Percentiles rank a stretch among this genome's conserved stretches.
Evolutionary conservation across 1,140 invertebrate species (phyloP).

Genomic region (Bombus difficillimus): DNA sequence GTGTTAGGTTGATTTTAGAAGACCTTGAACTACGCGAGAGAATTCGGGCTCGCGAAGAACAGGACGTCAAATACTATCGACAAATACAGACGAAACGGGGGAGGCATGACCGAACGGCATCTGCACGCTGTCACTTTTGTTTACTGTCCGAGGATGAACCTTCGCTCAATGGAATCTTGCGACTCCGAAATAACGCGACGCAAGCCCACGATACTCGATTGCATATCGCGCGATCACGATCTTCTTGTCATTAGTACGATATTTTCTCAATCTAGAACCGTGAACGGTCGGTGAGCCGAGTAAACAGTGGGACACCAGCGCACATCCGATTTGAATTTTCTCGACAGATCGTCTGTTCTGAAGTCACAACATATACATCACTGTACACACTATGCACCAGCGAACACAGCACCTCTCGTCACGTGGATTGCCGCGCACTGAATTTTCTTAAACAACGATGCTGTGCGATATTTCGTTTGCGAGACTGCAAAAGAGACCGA

Average conservation of each 20-base stretch:
- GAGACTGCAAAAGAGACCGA: slow-evolving; percentile 52
- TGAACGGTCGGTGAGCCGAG: slow-evolving; percentile 22
- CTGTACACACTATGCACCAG: slow-evolving; percentile 2
- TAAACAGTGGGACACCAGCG: slow-evolving; percentile 55
- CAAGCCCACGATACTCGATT: not conserved
- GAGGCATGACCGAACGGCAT: slow-evolving; percentile 39
- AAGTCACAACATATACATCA: slow-evolving; percentile 2
- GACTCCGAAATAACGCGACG: not conserved
- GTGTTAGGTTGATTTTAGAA: slow-evolving; percentile 62
- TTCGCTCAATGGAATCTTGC: not conserved
- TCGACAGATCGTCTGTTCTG: not conserved
- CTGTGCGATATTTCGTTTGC: slow-evolving; percentile 16
- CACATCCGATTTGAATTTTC: slow-evolving; percentile 48
- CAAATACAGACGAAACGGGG: slow-evolving; percentile 8
- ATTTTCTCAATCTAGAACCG: slow-evolving; percentile 17
- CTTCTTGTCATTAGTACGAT: not conserved
- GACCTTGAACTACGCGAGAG: slow-evolving; percentile 64
- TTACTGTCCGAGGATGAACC: slow-evolving; percentile 54
- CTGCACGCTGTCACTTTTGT: slow-evolving; percentile 72
- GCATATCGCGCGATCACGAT: slow-evolving; percentile 7
- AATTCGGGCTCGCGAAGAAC: slow-evolving; percentile 38
- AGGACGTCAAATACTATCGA: slow-evolving; percentile 22
- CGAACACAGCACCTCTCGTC: slow-evolving; percentile 3
- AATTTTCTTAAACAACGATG: slow-evolving; percentile 5
- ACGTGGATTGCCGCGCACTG: not conserved